A percentile compares a stretch with the other conserved stretches of the same genome.
Conservation (phyloP, 2,113 vertebrate species). For the Nannospalax galili region DNA sequence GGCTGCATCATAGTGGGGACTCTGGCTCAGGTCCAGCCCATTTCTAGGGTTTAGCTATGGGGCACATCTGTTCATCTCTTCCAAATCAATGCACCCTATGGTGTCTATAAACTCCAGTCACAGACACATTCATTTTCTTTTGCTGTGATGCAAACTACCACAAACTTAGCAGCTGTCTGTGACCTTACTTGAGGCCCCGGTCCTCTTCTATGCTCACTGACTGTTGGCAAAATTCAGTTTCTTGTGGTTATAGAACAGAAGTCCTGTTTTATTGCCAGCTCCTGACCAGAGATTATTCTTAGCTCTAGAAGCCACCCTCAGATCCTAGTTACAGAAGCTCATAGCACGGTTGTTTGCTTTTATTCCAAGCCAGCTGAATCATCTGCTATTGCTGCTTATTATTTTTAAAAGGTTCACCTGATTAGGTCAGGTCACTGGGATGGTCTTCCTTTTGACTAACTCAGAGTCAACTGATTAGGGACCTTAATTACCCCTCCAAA, state of each 20-base stretch:
- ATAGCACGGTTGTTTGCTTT: not conserved
- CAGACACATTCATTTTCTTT: not conserved
- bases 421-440: not conserved
- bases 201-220: not conserved
- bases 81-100: not conserved
- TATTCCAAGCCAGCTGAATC: not conserved
- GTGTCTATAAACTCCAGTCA: not conserved
- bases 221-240: not conserved
- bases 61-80: not conserved
- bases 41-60: not conserved
- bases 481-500: not conserved
- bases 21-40: not conserved
- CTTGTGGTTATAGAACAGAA: not conserved
- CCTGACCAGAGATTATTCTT: not conserved
- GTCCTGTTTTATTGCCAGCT: not conserved
- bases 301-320: not conserved
- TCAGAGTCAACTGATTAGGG: not conserved
- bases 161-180: not conserved
- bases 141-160: not conserved
- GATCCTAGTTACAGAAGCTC: not conserved
- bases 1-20: too few species aligned
- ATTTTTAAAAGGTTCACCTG: not conserved
- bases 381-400: not conserved
- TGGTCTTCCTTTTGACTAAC: conserved; percentile 5
- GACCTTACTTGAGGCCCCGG: not conserved